Conservation (phyloP, 37 sponge, comb jelly and placozoan species). For the Ianthella basta region DNA sequence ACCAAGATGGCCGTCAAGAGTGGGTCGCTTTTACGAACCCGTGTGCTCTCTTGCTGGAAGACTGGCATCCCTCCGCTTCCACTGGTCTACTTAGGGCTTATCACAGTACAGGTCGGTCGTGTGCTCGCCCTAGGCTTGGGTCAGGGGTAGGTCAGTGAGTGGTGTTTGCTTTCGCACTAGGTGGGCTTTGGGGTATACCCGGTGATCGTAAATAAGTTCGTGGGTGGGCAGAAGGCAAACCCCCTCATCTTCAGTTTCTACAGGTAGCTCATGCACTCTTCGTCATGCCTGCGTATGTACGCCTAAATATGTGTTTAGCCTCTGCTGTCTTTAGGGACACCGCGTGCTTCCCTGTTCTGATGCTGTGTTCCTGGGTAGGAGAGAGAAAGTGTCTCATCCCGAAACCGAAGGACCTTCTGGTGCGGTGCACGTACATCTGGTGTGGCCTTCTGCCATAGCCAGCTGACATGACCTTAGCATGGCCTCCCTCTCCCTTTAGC, state of each 20-base stretch:
- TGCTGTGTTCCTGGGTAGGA: slow-evolving; percentile 65
- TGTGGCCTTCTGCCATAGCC: neutral
- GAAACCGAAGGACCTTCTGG: slow-evolving; percentile 37
- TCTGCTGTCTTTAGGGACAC: slow-evolving; percentile 36
- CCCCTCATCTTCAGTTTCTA: slow-evolving; percentile 71
- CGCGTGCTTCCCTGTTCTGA: slow-evolving; percentile 60
- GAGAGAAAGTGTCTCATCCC: slow-evolving; percentile 68
- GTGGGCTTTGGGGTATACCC: slow-evolving; percentile 79
- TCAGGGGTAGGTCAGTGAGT: neutral
- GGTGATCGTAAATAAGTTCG: slow-evolving; percentile 71
- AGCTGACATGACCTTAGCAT: neutral
- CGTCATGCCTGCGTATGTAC: neutral
- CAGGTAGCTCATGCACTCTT: slow-evolving; percentile 11
- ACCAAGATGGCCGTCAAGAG: too few relatives aligned
- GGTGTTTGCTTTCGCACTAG: neutral
- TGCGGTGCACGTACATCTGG: slow-evolving; percentile 17
- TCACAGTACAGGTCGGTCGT: slow-evolving; percentile 55
- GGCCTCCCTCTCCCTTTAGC: slow-evolving; percentile 11
- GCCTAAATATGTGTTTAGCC: neutral
- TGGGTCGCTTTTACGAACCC: too few relatives aligned
- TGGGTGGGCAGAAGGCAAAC: slow-evolving; percentile 41
- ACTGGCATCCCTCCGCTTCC: slow-evolving; percentile 51
- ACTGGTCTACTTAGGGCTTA: slow-evolving; percentile 49
- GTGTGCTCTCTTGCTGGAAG: slow-evolving; percentile 37
- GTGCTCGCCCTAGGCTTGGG: neutral